Base-by-base conservation (phyloP, 64 coral and sea anemone species). In the Hydrozoanthus tunicans region DNA sequence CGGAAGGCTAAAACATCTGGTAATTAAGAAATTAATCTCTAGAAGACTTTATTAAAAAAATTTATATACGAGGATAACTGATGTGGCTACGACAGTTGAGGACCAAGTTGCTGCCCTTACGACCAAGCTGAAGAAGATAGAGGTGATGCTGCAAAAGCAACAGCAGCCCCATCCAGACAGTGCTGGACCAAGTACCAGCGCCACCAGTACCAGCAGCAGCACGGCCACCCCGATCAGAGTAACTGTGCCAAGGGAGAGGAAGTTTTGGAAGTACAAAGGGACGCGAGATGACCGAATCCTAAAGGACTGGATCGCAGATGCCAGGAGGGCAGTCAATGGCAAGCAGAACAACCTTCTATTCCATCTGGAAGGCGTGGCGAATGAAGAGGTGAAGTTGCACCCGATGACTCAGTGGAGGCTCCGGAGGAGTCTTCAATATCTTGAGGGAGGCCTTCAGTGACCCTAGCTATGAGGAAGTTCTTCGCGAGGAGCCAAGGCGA, bases 71-170 rank as follows among this genome's bases (percentile, higher is more conserved):
- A 9, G 10, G 11, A 7, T 67, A 67, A 67, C 64, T 67, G 20
- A 67, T 67, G 11, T 67, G 64, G 64, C 64, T 67, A 67, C 64
- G 20, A 67, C 64, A 67, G 64, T 67, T 67, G 64, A 67, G 64
- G 64, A 67, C 64, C 5, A 67, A 67, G 7, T 8, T 43, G 32
- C 32, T 43, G 32, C 32, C 32, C 32, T 0, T 43, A 43, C 32
- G 32, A 43, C 32, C 32, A 63, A 63, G 61, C 61, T 63, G 61
- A 63, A 63, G 61, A 2, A 63, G 61, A 63, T 63, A 2, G 61
- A 63, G 61, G 61, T 2, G 61, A 63, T 63, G 0, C 61, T 63
- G 61, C 2, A 62, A 62, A 62, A 62, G 60, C 60, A 62, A 62
- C 60, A 62, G 64, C 64, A 67, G 64, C 4, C 64, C 64, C 5